Evolutionary conservation across 2,888 invertebrate species (phyloP), one percentile per base, ranked within the genome.

Genomic region (Euproctis similis): DNA sequence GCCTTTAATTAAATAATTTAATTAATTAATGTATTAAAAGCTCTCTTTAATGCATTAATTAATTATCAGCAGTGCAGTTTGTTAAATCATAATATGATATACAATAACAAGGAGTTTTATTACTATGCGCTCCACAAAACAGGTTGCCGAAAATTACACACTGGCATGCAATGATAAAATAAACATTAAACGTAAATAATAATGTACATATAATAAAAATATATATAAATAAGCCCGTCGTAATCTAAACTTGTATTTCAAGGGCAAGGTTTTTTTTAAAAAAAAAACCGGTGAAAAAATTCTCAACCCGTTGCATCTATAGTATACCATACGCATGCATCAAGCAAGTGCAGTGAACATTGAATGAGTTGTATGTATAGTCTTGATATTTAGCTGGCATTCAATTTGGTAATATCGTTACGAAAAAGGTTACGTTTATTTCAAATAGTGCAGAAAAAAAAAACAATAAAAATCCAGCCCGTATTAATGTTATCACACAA

Each of bases 191-290:
- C 8, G 8, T 8, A 19, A 4, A 19, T 8, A 19, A 21, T 10
- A 21, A 21, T 10, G 10, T n/a, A n/a, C n/a, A n/a, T n/a, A n/a
- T n/a, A n/a, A n/a, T n/a, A n/a, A n/a, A n/a, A n/a, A n/a, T n/a
- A n/a, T n/a, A n/a, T n/a, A n/a, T n/a, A n/a, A n/a, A n/a, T 64
- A 66, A 63, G 59, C 64, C 49, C 56, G 57, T 42, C 62, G 73
- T 78, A 80, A 81, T 80, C 77, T 81, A 78, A 82, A 81, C 80
- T 76, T 66, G 76, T 78, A 80, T 74, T 77, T 80, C 82, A 84
- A 82, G 82, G 81, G 66, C 82, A 71, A 59, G 61, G 70, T 67
- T 67, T n/a, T n/a, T n/a, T n/a, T n/a, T n/a, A n/a, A n/a, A n/a
- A n/a, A n/a, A n/a, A 65, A 76, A 74, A 67, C 64, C 31, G 59